Conservation (phyloP, 2,888 invertebrate species). For the Xestia sexstrigata region DNA sequence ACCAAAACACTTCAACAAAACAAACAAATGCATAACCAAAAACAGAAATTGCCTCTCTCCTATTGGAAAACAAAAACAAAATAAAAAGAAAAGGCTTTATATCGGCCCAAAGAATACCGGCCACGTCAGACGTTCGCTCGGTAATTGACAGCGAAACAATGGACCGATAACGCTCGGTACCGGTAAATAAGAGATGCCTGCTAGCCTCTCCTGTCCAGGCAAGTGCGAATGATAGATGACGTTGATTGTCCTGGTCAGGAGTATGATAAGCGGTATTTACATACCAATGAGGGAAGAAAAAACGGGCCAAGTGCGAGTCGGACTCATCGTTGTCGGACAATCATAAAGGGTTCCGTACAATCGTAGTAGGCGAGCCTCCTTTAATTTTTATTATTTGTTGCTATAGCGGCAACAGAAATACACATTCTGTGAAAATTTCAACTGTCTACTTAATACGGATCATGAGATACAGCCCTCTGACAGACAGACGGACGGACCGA, state of each 20-base stretch:
- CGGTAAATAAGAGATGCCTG: constrained; percentile 23
- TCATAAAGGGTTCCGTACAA: too few relatives aligned
- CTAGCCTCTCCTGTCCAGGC: neutral
- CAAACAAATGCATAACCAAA: neutral
- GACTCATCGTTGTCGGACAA: too few relatives aligned
- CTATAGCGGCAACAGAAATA: too few relatives aligned
- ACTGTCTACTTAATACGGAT: too few relatives aligned
- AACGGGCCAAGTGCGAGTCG: neutral
- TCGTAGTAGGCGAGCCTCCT: too few relatives aligned
- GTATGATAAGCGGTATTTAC: neutral
- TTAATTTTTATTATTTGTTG: too few relatives aligned
- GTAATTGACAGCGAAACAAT: constrained; percentile 76
- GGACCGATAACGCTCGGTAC: constrained; percentile 63
- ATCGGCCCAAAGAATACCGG: constrained; percentile 23
- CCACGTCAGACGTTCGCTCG: constrained; percentile 33
- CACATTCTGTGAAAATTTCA: too few relatives aligned
- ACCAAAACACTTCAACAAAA: neutral
- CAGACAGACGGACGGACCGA: too few relatives aligned
- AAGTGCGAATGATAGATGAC: constrained; percentile 28
- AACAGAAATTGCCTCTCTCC: neutral
- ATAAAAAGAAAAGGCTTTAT: neutral
- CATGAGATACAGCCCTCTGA: too few relatives aligned
- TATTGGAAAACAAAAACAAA: neutral
- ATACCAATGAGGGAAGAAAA: neutral
- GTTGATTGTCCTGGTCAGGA: neutral